Evolutionary conservation across 2,888 invertebrate genomes (phyloP), one percentile per base, ranked within the genome.

Genomic region (Volucella zonaria): DNA sequence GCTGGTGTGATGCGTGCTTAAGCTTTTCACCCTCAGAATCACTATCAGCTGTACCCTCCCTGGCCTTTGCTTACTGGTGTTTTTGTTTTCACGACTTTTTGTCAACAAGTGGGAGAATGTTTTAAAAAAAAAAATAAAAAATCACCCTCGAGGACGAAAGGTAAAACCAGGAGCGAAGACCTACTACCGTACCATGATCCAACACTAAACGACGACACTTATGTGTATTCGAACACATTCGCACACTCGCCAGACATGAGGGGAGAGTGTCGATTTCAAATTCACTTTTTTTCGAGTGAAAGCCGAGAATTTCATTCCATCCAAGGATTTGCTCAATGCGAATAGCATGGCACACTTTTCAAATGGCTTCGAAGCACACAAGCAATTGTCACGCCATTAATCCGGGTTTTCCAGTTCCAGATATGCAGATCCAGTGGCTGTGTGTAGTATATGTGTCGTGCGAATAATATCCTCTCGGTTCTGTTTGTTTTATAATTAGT

Each of bases 401-500:
- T 83, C 75, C 70, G 83, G 31, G 49, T 66, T 58, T 38, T 66
- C 40, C 58, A 31, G 58, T 52, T 73, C 61, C n/a, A n/a, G 52
- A 14, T 80, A 73, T 86, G 82, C 82, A 82, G 82, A 81, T 81
- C 59, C 64, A 8, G 11, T 14, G 6, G 40, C 40, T 52, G 1
- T 56, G 40, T 51, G 23, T 11, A 47, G 43, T 23, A n/a, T 66
- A 43, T 31, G 66, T 15, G 43, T 49, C 66, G 70, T 62, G 79
- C 18, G 45, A 52, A 52, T 47, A 66, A 58, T 67, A 64, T 73
- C 76, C 81, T 82, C 58, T 45, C 64, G 75, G 51, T 8, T 77
- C 9, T 86, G 79, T 80, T 83, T 83, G 56, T 73, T 70, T 80
- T 68, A 71, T 86, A 80, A 86, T 86, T 86, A 86, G 83, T 74